Evolutionary conservation across 2,888 invertebrate genomes (phyloP).

Genomic region (Schrankia costaestrigalis): DNA sequence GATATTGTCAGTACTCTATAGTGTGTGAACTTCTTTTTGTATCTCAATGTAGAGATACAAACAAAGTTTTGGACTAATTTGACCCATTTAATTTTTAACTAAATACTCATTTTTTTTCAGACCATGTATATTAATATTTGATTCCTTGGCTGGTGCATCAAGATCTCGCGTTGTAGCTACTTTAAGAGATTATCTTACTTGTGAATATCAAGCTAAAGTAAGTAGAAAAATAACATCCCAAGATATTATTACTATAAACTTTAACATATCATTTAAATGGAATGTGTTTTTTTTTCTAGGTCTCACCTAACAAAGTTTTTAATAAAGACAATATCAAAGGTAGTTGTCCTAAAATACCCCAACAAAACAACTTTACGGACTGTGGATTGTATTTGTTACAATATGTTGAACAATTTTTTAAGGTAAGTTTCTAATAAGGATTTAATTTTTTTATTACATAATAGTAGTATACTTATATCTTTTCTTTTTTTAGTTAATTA

Average conservation of each 20-base stretch:
- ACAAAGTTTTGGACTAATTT: neutral
- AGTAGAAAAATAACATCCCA: conserved; percentile 15
- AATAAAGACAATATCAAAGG: conserved; percentile 93
- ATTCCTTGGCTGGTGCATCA: conserved; percentile 92
- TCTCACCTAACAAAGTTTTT: conserved; percentile 84
- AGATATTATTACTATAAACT: conserved; percentile 2
- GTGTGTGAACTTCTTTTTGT: too few species aligned
- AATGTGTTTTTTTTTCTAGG: conserved; percentile 45
- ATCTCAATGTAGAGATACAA: neutral
- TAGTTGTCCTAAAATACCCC: conserved; percentile 94
- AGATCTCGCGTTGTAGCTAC: conserved; percentile 93
- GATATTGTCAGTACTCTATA: too few species aligned
- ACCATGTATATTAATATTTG: conserved; percentile 96
- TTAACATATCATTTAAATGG: neutral
- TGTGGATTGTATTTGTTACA: conserved; percentile 97
- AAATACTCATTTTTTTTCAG: conserved; percentile 74
- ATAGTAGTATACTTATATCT: neutral
- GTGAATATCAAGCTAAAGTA: conserved; percentile 90
- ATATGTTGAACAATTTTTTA: conserved; percentile 97
- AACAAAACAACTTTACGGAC: conserved; percentile 98
- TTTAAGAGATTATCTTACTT: conserved; percentile 93
- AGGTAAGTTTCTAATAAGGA: conserved; percentile 74
- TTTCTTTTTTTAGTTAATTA: neutral
- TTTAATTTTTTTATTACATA: neutral
- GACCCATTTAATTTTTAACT: neutral